These are phyloP conservation scores for Gnatocerus cornutus DNA, from an alignment of 2,888 invertebrate species.

Conservation along the genomic window DNA sequence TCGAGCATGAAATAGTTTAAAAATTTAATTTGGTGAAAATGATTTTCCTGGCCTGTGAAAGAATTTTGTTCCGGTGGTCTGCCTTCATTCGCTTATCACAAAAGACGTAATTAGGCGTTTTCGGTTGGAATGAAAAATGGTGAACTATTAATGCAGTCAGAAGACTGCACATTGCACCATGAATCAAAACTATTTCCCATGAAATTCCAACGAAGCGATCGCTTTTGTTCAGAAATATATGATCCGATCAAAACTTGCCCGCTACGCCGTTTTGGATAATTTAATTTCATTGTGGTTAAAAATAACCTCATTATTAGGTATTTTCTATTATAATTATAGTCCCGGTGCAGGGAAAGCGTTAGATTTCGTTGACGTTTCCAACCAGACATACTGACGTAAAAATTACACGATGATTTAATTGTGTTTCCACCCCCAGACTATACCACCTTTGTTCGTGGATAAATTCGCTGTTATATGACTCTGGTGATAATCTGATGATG, in stretches of 20 bases:
- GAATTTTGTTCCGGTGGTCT: conserved; percentile 11
- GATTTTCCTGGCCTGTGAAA: conserved; percentile 5
- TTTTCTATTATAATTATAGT: conserved; percentile 41
- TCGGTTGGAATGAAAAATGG: conserved; percentile 17
- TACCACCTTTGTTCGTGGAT: neutral
- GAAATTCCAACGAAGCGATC: conserved; percentile 39
- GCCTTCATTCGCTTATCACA: neutral
- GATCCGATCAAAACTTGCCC: conserved; percentile 34
- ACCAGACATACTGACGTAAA: conserved; percentile 28
- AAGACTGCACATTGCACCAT: conserved; percentile 23
- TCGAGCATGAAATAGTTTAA: neutral
- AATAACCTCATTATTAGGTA: conserved; percentile 36
- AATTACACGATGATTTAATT: conserved; percentile 11
- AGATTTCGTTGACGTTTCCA: conserved; percentile 36
- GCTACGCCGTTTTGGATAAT: conserved; percentile 43
- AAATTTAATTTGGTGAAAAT: neutral
- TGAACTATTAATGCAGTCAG: conserved; percentile 18
- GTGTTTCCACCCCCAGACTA: conserved; percentile 1
- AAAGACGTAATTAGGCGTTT: conserved; percentile 35
- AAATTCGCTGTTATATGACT: conserved; percentile 39
- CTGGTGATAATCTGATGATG: conserved; percentile 43
- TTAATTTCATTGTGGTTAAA: conserved; percentile 45
- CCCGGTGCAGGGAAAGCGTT: conserved; percentile 16
- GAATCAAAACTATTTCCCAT: conserved; percentile 42
- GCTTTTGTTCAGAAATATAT: conserved; percentile 42